phyloP scores from a whole-genome alignment of 2,113 vertebrate genomes.

The Uria lomvia region DNA sequence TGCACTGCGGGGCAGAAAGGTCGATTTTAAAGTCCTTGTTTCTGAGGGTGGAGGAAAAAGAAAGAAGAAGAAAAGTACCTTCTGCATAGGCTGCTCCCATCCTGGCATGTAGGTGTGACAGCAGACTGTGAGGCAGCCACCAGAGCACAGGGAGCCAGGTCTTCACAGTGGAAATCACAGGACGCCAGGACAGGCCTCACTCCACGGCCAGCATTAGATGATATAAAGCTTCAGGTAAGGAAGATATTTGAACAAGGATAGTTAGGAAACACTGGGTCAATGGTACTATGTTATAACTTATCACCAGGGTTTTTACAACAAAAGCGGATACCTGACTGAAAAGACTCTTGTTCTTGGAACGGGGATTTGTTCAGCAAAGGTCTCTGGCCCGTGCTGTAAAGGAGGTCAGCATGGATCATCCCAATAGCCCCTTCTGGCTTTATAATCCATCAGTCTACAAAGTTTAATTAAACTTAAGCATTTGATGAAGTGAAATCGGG shows the following conservation, averaged over 20 bases:
- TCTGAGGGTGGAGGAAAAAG: accelerated
- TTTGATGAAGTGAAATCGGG: neutral
- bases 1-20: neutral
- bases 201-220: neutral
- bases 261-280: neutral
- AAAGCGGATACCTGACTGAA: neutral
- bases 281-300: neutral
- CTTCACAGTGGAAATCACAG: neutral
- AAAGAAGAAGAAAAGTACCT: neutral
- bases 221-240: neutral
- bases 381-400: neutral
- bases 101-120: accelerated
- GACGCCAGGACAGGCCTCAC: neutral
- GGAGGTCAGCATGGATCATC: neutral
- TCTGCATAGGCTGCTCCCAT: neutral
- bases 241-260: neutral
- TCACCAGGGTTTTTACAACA: neutral
- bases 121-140: neutral
- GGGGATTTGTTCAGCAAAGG: neutral
- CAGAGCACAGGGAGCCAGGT: neutral
- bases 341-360: neutral
- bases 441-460: neutral
- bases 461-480: neutral
- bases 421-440: neutral
- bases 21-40: neutral